Evolutionary conservation across 2,113 vertebrate genomes (phyloP).

Genomic region (Pelvicachromis taeniatus): DNA sequence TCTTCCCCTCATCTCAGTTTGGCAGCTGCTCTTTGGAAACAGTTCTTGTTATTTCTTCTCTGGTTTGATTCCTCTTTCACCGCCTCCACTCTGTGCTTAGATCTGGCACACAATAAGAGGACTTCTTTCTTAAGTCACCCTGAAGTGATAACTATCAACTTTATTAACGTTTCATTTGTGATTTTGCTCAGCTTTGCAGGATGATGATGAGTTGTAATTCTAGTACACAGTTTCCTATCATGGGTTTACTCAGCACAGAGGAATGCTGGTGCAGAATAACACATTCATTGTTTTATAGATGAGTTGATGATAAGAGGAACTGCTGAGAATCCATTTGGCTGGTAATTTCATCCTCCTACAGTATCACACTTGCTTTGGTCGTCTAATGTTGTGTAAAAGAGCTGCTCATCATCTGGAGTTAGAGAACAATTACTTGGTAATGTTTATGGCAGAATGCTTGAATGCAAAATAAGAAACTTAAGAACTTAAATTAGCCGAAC

Average conservation of each 20-base stretch:
- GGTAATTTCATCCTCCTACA: not conserved
- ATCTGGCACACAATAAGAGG: not conserved
- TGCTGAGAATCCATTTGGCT: not conserved
- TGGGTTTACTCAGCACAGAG: not conserved
- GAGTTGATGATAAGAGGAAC: not conserved
- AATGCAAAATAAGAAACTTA: not conserved
- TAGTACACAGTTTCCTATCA: not conserved
- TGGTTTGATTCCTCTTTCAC: not conserved
- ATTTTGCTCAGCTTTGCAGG: not conserved
- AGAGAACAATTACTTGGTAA: not conserved
- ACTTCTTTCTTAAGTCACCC: not conserved
- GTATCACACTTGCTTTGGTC: not conserved
- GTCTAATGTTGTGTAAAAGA: not conserved
- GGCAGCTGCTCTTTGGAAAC: not conserved
- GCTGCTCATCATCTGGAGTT: not conserved
- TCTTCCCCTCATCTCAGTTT: not conserved
- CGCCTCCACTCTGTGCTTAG: not conserved
- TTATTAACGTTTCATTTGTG: not conserved
- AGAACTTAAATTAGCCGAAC: not conserved
- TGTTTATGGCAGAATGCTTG: not conserved
- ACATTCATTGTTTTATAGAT: not conserved
- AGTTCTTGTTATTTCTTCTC: not conserved
- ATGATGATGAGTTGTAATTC: not conserved
- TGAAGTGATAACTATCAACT: not conserved
- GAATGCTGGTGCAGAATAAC: not conserved